Percentiles rank a stretch among this genome's conserved stretches.
Evolutionary conservation across 2,888 invertebrate species (phyloP).

Genomic region (Ormyrus thymus): DNA sequence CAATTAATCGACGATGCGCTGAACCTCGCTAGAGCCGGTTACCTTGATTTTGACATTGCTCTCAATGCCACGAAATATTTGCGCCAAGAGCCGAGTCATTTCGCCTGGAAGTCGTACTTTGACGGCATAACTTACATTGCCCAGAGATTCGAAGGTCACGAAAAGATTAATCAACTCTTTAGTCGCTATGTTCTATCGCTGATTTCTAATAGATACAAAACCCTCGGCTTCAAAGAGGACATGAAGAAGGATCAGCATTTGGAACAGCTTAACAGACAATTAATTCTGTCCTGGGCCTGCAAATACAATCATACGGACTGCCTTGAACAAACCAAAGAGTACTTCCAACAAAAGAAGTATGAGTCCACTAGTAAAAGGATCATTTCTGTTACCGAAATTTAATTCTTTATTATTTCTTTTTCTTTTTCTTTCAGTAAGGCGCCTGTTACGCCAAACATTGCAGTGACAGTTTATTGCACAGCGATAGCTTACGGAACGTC

Average conservation of each 20-base stretch:
- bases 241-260: constrained; percentile 74
- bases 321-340: constrained; percentile 69
- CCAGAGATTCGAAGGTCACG: constrained; percentile 56
- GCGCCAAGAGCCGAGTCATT: constrained; percentile 83
- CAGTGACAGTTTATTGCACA: constrained; percentile 85
- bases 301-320: constrained; percentile 78
- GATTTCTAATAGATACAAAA: constrained; percentile 75
- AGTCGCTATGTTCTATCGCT: constrained; percentile 67
- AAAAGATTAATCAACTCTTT: constrained; percentile 31
- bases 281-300: constrained; percentile 78
- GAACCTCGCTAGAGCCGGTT: constrained; percentile 83
- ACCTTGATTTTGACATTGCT: constrained; percentile 83
- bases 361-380: not conserved
- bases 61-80: constrained; percentile 87
- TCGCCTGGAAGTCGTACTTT: constrained; percentile 84
- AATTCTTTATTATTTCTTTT: not conserved
- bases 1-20: constrained; percentile 89
- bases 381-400: not conserved
- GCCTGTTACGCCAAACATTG: constrained; percentile 79
- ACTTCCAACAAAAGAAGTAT: constrained; percentile 30
- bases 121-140: constrained; percentile 73
- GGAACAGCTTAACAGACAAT: constrained; percentile 77
- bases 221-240: constrained; percentile 74
- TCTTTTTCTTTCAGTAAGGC: constrained; percentile 64
- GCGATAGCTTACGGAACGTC: constrained; percentile 81